Conservation (phyloP, 2,797 vertebrate species). For the Gorsachius magnificus region DNA sequence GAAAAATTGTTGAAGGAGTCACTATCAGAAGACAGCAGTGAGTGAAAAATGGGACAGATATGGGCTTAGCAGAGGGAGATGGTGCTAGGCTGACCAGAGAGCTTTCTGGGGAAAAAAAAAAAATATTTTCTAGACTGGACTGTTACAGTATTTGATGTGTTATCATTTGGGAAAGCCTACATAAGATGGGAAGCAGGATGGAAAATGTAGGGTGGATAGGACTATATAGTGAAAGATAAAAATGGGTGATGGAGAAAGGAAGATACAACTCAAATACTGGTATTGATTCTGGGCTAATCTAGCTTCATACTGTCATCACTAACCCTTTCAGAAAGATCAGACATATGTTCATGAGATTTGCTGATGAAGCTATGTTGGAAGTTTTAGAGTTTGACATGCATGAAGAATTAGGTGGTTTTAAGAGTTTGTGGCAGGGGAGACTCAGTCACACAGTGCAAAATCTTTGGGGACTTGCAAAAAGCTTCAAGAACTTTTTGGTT, state of each 20-base stretch:
- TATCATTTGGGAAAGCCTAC: not conserved
- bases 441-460: not conserved
- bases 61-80: not conserved
- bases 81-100: not conserved
- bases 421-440: not conserved
- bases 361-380: not conserved
- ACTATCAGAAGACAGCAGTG: not conserved
- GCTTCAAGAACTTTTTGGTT: not conserved
- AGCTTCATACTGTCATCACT: not conserved
- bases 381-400: not conserved
- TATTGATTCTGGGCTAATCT: not conserved
- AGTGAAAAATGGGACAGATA: not conserved
- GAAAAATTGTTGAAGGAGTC: not conserved
- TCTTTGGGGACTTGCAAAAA: not conserved
- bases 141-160: not conserved
- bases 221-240: not conserved
- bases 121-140: not conserved
- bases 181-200: not conserved
- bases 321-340: not conserved
- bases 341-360: not conserved
- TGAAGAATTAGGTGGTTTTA: not conserved
- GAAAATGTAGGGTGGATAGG: not conserved
- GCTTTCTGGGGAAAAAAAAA: not conserved
- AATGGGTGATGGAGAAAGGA: not conserved
- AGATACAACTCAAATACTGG: not conserved